phyloP scores from a whole-genome alignment of 2,113 vertebrate genomes.

The Antechinus stuartii region DNA sequence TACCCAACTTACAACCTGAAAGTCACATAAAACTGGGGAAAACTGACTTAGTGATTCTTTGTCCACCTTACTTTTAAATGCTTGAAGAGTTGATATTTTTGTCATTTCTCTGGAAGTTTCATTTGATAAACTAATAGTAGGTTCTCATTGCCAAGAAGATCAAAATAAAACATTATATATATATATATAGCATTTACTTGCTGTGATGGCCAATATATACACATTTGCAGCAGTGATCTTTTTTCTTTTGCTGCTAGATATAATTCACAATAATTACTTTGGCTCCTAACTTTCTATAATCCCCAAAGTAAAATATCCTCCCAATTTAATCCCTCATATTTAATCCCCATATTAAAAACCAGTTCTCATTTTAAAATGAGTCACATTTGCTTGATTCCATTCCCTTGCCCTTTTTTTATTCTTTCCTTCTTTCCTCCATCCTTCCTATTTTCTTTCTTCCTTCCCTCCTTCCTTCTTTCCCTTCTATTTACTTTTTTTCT shows the following conservation, averaged over 20 bases:
- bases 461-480: too few relatives aligned
- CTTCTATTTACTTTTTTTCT: too few relatives aligned
- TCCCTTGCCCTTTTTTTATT: neutral
- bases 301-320: neutral
- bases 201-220: neutral
- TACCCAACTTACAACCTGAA: slow-evolving; percentile 56
- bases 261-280: slow-evolving; percentile 18
- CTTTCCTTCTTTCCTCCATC: too few relatives aligned
- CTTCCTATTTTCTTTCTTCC: neutral
- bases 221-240: neutral
- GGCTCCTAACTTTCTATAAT: neutral
- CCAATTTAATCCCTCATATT: neutral
- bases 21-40: slow-evolving; percentile 16
- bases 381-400: neutral
- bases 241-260: neutral
- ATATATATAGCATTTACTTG: neutral
- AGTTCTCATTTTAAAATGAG: slow-evolving; percentile 12
- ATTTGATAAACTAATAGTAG: slow-evolving; percentile 37
- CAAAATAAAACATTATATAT: slow-evolving; percentile 17
- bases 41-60: slow-evolving; percentile 27
- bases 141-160: slow-evolving; percentile 28
- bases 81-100: slow-evolving; percentile 8
- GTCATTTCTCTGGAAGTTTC: neutral
- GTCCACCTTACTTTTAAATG: slow-evolving; percentile 38
- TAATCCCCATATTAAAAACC: too few relatives aligned